Conservation (phyloP, 2,888 invertebrate species). For the Scaptomyza caliginosa region DNA sequence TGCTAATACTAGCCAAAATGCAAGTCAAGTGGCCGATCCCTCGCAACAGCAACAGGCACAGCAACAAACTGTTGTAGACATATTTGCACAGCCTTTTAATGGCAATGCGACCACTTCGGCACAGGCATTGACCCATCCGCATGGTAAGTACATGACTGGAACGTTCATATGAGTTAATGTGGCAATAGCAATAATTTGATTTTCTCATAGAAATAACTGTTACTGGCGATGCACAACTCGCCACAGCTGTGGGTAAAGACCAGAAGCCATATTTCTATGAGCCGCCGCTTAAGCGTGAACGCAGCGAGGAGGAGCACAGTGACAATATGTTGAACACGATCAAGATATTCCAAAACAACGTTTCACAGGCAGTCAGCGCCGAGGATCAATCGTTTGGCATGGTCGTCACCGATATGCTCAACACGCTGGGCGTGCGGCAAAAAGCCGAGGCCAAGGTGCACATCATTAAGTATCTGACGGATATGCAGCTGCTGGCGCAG, state of each 20-base stretch:
- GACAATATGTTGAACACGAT: conserved; percentile 82
- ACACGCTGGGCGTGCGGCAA: conserved; percentile 81
- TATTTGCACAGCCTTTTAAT: conserved; percentile 81
- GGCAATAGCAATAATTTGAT: conserved; percentile 7
- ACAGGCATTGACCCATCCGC: conserved; percentile 81
- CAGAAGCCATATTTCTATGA: conserved; percentile 82
- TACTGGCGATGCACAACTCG: conserved; percentile 79
- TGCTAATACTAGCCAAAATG: conserved; percentile 67
- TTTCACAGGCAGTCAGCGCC: conserved; percentile 81
- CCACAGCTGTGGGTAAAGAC: conserved; percentile 77
- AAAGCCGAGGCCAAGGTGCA: conserved; percentile 82
- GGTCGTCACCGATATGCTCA: conserved; percentile 82
- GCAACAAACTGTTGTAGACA: conserved; percentile 79
- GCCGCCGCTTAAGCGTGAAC: conserved; percentile 80
- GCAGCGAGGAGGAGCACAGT: conserved; percentile 80
- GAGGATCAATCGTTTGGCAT: conserved; percentile 82
- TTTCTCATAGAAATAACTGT: conserved; percentile 76
- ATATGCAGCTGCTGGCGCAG: conserved; percentile 82
- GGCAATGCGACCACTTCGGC: conserved; percentile 79
- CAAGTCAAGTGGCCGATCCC: conserved; percentile 78
- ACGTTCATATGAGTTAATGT: background rate
- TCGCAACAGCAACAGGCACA: conserved; percentile 81
- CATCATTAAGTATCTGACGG: conserved; percentile 81
- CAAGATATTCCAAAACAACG: conserved; percentile 82
- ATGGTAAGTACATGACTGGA: conserved; percentile 59